A percentile compares a stretch with the other conserved stretches of the same genome.
phyloP scores from a whole-genome alignment of 2,888 invertebrate species.

The Spilosoma lubricipeda region DNA sequence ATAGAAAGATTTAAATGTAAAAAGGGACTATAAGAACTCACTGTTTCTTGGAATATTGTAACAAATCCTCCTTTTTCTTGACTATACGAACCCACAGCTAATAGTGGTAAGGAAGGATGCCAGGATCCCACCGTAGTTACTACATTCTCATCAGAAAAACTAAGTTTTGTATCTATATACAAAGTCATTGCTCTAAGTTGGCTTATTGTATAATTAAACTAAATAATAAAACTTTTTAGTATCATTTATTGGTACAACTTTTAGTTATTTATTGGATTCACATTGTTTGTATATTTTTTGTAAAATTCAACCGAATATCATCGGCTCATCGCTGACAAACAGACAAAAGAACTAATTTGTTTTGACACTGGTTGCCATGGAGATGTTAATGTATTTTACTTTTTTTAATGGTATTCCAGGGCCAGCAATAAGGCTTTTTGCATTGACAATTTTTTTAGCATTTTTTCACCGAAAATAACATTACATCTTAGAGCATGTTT shows the following conservation, averaged over 20 bases:
- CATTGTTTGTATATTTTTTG: not conserved
- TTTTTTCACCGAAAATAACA: too few species aligned
- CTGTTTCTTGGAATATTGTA: slow-evolving; percentile 94
- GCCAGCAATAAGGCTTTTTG: too few species aligned
- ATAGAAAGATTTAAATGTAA: not conserved
- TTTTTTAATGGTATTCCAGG: too few species aligned
- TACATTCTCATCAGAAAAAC: slow-evolving; percentile 90
- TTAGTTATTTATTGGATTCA: not conserved
- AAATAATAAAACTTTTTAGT: not conserved
- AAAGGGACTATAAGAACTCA: slow-evolving; percentile 69
- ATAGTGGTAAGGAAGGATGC: slow-evolving; percentile 92
- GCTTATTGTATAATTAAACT: not conserved
- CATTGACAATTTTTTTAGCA: too few species aligned
- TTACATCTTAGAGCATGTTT: too few species aligned
- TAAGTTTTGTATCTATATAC: slow-evolving; percentile 94
- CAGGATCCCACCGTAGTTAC: slow-evolving; percentile 93
- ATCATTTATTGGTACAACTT: not conserved
- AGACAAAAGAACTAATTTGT: not conserved
- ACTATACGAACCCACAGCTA: slow-evolving; percentile 95
- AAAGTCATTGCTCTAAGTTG: slow-evolving; percentile 88
- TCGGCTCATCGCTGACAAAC: too few species aligned
- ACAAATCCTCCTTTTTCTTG: slow-evolving; percentile 96
- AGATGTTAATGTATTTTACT: too few species aligned
- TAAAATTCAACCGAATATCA: too few species aligned
- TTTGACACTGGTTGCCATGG: too few species aligned